These are phyloP conservation scores for Troglohyphantes excavatus DNA, from an alignment of 2,888 invertebrate genomes.

Conservation along the genomic window DNA sequence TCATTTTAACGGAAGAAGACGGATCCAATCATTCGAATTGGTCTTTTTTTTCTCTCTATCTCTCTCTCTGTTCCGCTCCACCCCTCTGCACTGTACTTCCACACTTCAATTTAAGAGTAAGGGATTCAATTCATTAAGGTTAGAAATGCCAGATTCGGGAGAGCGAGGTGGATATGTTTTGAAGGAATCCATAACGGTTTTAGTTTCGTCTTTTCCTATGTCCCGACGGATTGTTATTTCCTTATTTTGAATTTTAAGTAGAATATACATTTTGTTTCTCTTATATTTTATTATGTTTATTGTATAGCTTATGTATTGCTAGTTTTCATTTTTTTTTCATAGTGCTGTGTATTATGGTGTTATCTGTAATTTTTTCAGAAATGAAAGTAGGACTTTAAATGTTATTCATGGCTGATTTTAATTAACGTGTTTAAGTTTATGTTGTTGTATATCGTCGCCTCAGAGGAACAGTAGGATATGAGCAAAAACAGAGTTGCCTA, in stretches of 20 bases:
- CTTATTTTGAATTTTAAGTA: neutral
- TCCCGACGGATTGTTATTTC: neutral
- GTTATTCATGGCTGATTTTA: too few species aligned
- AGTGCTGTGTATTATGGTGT: too few species aligned
- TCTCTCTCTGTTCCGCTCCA: neutral
- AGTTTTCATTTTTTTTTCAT: too few species aligned
- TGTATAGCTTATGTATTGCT: too few species aligned
- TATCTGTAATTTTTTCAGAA: too few species aligned
- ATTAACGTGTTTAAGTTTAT: too few species aligned
- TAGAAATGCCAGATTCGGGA: conserved; percentile 52
- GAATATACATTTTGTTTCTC: too few species aligned
- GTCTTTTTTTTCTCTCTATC: conserved; percentile 43
- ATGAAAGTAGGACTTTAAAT: too few species aligned
- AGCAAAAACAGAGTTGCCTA: too few species aligned
- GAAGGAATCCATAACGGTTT: conserved; percentile 25
- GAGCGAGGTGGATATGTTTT: conserved; percentile 58
- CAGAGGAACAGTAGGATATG: too few species aligned
- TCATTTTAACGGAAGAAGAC: conserved; percentile 68
- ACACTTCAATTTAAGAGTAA: conserved; percentile 44
- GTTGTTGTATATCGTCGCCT: too few species aligned
- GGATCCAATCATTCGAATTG: conserved; percentile 74
- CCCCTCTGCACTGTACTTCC: conserved; percentile 26
- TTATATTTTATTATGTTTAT: too few species aligned
- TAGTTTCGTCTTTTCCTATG: conserved; percentile 7
- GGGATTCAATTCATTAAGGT: conserved; percentile 74